Conservation (phyloP, 2,113 vertebrate genomes). For the Corvus moneduloides region DNA sequence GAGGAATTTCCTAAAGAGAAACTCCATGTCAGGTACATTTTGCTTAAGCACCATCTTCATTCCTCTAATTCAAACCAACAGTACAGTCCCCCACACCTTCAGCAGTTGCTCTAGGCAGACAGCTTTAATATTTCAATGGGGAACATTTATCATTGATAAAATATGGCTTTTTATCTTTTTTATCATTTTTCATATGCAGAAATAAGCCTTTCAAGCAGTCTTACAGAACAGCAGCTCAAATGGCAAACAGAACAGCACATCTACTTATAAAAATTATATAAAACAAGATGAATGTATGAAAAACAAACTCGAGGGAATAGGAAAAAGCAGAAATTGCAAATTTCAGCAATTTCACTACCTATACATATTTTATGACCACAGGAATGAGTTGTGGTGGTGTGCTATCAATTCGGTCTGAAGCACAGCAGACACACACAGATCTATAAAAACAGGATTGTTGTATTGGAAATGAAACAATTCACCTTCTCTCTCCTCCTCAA, state of each 20-base stretch:
- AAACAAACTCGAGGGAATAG: neutral
- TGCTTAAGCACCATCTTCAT: neutral
- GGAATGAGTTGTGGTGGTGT: neutral
- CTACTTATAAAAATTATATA: neutral
- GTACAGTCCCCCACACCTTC: neutral
- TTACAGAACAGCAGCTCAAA: neutral
- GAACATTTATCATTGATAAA: neutral
- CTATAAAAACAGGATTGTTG: neutral
- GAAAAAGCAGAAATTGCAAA: neutral
- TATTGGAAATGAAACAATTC: slow-evolving; percentile 39
- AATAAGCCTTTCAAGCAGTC: neutral
- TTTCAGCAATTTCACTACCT: neutral
- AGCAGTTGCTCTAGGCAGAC: neutral
- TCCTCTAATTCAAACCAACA: neutral
- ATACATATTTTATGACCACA: neutral
- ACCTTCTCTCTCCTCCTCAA: slow-evolving; percentile 94
- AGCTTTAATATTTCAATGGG: neutral
- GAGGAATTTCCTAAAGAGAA: neutral
- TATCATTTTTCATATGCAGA: neutral
- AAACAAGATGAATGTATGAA: neutral
- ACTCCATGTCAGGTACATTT: neutral
- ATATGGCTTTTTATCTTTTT: neutral
- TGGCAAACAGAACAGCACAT: neutral
- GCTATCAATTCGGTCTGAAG: neutral
- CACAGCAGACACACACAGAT: neutral